Conservation (phyloP, 2,797 vertebrate species). For the Choloepus didactylus region DNA sequence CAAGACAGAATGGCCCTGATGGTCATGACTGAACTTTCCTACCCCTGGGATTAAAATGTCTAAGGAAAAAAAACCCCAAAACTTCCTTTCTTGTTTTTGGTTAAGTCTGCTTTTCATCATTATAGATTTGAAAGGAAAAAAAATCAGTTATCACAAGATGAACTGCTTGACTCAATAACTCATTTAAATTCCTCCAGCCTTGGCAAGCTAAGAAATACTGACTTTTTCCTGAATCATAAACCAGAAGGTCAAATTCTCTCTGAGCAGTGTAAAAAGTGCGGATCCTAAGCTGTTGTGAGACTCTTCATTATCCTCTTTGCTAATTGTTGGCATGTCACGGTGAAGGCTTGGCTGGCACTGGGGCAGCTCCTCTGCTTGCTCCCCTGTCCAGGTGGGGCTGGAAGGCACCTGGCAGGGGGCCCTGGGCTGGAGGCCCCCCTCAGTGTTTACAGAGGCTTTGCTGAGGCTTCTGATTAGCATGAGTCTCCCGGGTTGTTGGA, state of each 20-base stretch:
- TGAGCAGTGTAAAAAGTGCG: slow-evolving; percentile 77
- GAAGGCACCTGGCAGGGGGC: neutral
- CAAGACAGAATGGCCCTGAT: neutral
- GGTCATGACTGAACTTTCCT: neutral
- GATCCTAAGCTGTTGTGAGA: slow-evolving; percentile 65
- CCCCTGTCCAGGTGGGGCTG: slow-evolving; percentile 78
- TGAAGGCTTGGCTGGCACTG: slow-evolving; percentile 84
- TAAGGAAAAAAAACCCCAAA: slow-evolving; percentile 25
- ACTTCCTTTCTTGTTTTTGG: slow-evolving; percentile 8
- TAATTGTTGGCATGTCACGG: slow-evolving; percentile 88
- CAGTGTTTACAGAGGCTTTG: neutral
- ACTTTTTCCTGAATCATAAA: slow-evolving; percentile 88
- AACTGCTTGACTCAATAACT: slow-evolving; percentile 88
- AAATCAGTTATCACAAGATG: slow-evolving; percentile 86
- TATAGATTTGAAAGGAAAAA: slow-evolving; percentile 83
- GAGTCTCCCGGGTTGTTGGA: slow-evolving; percentile 34
- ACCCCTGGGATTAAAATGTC: slow-evolving; percentile 58
- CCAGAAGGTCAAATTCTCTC: slow-evolving; percentile 87
- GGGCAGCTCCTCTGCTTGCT: slow-evolving; percentile 74
- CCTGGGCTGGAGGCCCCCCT: neutral
- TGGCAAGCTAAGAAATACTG: slow-evolving; percentile 86
- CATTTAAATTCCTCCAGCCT: slow-evolving; percentile 88
- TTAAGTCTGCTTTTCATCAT: slow-evolving; percentile 86
- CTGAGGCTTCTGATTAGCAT: neutral
- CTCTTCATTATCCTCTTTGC: slow-evolving; percentile 85